Evolutionary conservation across 1,140 invertebrate genomes (phyloP), one percentile per base, ranked within the genome.

Genomic region (Drosophila orosa): DNA sequence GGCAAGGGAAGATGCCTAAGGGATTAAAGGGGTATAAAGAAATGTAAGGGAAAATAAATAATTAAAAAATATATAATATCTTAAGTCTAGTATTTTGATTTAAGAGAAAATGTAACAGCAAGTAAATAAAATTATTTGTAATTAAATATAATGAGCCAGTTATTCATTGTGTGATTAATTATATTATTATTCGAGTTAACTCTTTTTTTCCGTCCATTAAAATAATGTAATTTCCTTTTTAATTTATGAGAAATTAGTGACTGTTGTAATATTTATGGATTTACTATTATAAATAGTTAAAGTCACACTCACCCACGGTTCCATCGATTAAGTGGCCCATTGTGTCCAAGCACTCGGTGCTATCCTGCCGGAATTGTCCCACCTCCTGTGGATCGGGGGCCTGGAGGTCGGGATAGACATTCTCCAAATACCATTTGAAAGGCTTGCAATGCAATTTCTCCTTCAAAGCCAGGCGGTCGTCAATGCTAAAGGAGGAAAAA

Each of bases 371-470:
- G 29, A 97, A 93, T 66, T 94, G 94, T 3, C 93, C 93, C 19
- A 92, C 92, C 12, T 91, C 80, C 63, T 94, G 87, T 7, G 94
- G 94, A 24, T 94, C 94, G 1, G 97, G 97, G 57, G 97, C 94
- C 83, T 95, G 94, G 54, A 98, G 93, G 92, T 99, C 97, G 13
- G 98, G 98, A 93, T 99, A 99, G 24, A 99, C 98, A 91, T 99
- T 96, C 76, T 98, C 95, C 82, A 99, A 92, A 93, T 99, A 99
- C 99, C 99, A 99, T 80, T 96, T 96, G 93, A 99, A 99, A 10
- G 96, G 95, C 91, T 99, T 98, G 92, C 98, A 99, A 45, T 98
- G 94, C 17, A 99, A 93, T 78, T 94, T 94, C 83, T 96, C 94
- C 68, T 97, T 95, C 45, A 99, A 92, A 35, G 95, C 95, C 63